Percentiles rank a stretch among this genome's conserved stretches.
Conservation (phyloP, 2,113 vertebrate species). For the Oryzias melastigma region DNA sequence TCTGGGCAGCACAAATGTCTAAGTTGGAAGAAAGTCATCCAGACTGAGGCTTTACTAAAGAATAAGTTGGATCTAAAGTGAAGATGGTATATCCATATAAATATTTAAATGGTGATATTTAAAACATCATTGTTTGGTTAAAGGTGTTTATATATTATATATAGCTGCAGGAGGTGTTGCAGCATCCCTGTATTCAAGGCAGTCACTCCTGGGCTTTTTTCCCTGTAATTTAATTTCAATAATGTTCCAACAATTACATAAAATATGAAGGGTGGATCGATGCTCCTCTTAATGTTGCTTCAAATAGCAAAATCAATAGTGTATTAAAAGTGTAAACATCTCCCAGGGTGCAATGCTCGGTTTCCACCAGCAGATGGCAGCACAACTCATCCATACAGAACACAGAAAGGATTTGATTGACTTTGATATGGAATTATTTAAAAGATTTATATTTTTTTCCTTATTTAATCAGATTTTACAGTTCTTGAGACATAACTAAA, state of each 20-base stretch:
- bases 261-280: not conserved
- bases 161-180: not conserved
- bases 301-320: conserved; percentile 3
- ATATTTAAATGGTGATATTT: conserved; percentile 3
- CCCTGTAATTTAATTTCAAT: not conserved
- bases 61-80: too few relatives aligned
- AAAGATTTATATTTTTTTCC: too few relatives aligned
- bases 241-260: not conserved
- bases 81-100: too few relatives aligned
- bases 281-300: not conserved
- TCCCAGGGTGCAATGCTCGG: conserved; percentile 8
- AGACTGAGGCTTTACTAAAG: not conserved
- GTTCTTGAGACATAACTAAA: too few relatives aligned
- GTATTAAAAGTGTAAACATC: not conserved
- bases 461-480: too few relatives aligned
- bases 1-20: conserved; percentile 9
- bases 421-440: not conserved
- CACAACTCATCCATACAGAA: conserved; percentile 28
- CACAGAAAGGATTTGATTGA: not conserved
- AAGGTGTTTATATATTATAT: not conserved
- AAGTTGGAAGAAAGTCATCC: conserved; percentile 4
- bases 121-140: not conserved
- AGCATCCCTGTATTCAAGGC: not conserved
- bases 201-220: not conserved
- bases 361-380: conserved; percentile 61